phyloP scores from a whole-genome alignment of 2,113 vertebrate species.

The Chloebia gouldiae region DNA sequence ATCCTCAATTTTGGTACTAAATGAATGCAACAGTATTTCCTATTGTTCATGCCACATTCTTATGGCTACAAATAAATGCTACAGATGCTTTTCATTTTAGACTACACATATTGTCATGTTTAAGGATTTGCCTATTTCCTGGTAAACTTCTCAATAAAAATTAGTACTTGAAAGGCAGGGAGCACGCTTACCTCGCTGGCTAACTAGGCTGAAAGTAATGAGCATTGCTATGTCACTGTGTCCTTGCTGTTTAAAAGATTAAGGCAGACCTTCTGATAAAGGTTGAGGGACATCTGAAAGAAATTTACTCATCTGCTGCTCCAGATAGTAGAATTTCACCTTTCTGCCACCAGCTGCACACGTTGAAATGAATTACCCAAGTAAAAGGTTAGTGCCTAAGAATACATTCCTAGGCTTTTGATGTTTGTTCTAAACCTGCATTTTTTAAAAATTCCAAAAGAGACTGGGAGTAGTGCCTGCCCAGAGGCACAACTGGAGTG shows the following conservation, averaged over 20 bases:
- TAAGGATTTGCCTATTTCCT: neutral
- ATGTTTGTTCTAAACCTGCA: neutral
- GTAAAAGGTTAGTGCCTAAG: neutral
- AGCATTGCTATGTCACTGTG: neutral
- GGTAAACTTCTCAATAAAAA: neutral
- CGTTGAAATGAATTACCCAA: neutral
- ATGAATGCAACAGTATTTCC: neutral
- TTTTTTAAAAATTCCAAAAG: neutral
- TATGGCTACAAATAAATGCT: constrained; percentile 7
- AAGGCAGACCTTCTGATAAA: neutral
- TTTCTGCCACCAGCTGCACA: neutral
- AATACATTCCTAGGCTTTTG: neutral
- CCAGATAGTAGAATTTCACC: neutral
- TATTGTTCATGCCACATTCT: neutral
- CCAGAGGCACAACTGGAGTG: neutral
- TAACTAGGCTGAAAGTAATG: neutral
- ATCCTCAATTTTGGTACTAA: neutral
- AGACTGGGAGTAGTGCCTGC: neutral
- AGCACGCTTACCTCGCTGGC: neutral
- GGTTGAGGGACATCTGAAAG: neutral
- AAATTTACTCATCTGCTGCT: neutral
- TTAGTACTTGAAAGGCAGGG: neutral
- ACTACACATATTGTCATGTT: neutral
- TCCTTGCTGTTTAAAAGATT: neutral
- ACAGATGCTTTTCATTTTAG: neutral